Percentiles rank a stretch among this genome's conserved stretches.
Conservation (phyloP, 30 jellyfish, hydroid and myxozoan genomes). For the Catostylus mosaicus region DNA sequence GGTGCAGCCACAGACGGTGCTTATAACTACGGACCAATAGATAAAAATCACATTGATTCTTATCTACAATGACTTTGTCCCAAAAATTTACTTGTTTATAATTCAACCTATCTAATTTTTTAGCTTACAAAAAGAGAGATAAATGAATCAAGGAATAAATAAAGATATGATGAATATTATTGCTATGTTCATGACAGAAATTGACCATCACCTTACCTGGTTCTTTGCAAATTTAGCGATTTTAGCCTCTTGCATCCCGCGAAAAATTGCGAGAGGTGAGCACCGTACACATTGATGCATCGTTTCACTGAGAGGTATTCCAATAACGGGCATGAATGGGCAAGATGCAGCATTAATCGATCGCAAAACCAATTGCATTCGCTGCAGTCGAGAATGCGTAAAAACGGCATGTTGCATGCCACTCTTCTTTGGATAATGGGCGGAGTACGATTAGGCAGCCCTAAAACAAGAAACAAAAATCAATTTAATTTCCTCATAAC, state of each 20-base stretch:
- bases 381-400: conserved; percentile 52
- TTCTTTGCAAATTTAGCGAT: conserved; percentile 36
- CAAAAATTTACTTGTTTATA: no score
- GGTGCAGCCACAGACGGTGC: no score
- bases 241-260: conserved; percentile 32
- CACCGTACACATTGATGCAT: conserved; percentile 38
- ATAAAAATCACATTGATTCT: no score
- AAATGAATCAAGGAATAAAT: no score
- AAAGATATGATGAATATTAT: no score
- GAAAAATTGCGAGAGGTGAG: conserved; percentile 5
- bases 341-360: conserved; percentile 24
- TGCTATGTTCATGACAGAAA: no score
- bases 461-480: background rate
- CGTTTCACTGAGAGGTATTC: conserved; percentile 30
- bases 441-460: background rate
- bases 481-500: background rate
- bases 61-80: no score
- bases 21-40: no score
- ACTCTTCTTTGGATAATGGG: background rate
- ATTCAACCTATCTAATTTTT: no score
- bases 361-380: conserved; percentile 62
- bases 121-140: no score
- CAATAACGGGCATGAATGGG: conserved; percentile 21
- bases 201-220: conserved; percentile 36
- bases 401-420: conserved; percentile 23